phyloP scores from a whole-genome alignment of 2,113 vertebrate genomes.

The Triplophysa tibetana region DNA sequence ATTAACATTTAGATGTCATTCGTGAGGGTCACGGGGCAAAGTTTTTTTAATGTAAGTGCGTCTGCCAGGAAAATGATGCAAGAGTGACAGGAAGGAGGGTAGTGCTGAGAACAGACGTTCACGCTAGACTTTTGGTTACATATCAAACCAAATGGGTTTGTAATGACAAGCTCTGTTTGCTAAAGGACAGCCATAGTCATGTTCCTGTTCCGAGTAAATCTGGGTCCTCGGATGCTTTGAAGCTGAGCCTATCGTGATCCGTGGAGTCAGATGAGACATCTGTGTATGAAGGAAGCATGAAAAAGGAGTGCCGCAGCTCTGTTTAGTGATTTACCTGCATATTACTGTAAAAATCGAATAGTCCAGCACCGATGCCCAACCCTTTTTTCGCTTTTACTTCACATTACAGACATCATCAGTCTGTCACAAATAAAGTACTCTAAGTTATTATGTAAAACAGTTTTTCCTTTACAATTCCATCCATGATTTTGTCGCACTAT shows the following conservation, averaged over 20 bases:
- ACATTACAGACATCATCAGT: background rate
- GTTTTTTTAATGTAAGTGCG: background rate
- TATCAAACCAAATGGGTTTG: conserved; percentile 8
- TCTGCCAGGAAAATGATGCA: background rate
- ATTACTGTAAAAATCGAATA: conserved; percentile 10
- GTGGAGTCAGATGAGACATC: background rate
- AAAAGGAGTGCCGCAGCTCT: background rate
- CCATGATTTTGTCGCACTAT: background rate
- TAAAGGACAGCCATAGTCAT: conserved; percentile 6
- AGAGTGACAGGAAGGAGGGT: background rate
- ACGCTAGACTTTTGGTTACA: background rate
- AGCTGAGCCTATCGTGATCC: background rate
- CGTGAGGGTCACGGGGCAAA: conserved; percentile 21
- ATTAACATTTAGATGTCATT: background rate
- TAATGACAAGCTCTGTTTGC: background rate
- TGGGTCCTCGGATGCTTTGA: conserved; percentile 2
- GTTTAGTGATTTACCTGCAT: conserved; percentile 18
- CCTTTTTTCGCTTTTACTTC: background rate
- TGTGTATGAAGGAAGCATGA: conserved; percentile 11
- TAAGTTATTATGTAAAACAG: background rate
- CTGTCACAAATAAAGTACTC: background rate
- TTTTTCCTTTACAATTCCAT: background rate
- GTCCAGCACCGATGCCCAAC: background rate
- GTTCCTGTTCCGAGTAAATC: background rate
- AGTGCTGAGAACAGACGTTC: background rate